Percentiles rank a stretch among this genome's conserved stretches.
These are phyloP conservation scores for Tamandua tetradactyla DNA, from an alignment of 2,797 vertebrate species.

Conservation along the genomic window DNA sequence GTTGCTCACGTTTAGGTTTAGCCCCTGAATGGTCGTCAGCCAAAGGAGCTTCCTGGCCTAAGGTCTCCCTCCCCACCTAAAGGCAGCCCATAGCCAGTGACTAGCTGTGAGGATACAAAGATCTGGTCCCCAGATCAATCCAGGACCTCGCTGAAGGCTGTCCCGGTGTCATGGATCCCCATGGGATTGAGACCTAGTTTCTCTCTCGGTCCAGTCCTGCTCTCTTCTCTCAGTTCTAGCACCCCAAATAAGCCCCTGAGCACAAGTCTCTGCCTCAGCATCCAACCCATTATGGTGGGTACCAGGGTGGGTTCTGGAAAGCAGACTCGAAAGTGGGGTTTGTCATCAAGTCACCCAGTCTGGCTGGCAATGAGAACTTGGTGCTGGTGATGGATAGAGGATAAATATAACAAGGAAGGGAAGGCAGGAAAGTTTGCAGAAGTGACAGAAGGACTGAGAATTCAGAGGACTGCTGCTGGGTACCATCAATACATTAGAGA, in stretches of 20 bases:
- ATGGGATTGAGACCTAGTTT: neutral
- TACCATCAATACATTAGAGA: accelerated
- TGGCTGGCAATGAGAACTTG: neutral
- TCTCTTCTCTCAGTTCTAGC: too few relatives aligned
- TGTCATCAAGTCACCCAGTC: too few relatives aligned
- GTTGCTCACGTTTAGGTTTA: neutral
- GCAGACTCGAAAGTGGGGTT: neutral
- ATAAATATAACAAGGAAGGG: neutral
- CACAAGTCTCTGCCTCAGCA: neutral
- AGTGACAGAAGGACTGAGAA: neutral
- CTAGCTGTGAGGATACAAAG: neutral
- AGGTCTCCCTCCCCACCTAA: too few relatives aligned
- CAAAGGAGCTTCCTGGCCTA: neutral
- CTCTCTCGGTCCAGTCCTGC: neutral
- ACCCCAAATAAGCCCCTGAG: neutral
- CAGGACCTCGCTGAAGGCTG: neutral
- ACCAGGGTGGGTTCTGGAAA: neutral
- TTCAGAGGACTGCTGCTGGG: neutral
- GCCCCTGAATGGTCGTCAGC: neutral
- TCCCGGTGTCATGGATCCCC: neutral
- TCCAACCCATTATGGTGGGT: neutral
- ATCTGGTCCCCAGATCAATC: too few relatives aligned
- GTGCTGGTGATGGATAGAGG: neutral
- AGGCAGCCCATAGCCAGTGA: neutral
- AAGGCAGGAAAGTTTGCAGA: neutral